Base-by-base conservation (phyloP, 2,797 vertebrate genomes). In the Gila robusta region DNA sequence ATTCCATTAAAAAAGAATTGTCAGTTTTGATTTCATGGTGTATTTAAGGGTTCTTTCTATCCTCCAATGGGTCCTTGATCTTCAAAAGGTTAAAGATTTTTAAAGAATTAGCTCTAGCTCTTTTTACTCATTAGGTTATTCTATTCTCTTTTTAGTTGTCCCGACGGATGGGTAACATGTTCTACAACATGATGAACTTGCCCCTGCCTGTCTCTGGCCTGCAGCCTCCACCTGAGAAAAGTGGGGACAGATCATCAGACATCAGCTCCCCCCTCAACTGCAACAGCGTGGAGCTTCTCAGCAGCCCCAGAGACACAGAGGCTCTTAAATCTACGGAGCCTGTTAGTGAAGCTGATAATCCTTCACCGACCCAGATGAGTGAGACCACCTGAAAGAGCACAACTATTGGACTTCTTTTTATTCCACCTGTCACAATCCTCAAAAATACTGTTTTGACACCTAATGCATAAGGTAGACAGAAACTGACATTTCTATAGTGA, bases 181-280 rank as follows among this genome's bases (percentile, higher is more conserved):
- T 98, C 88, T 97, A 96, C 91, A 96, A 96, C 91, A 96, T 97
- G 95, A 96, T 97, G 96, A 97, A 96, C 82, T 92, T 97, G 79
- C 95, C 96, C 1, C 90, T 97, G 79, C 4, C 94, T 69, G 37
- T 94, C 2, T 3, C 94, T 47, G 62, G 94, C 32, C 90, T 96
- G 84, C 94, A 97, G 84, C 86, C 94, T 49, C 86, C 94, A 7
- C 79, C 95, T 0, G 96, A 96, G 88, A 97, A 98, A 90, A 66
- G 95, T 0, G 93, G 93, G 0, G 95, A 97, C 54, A 96, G 95
- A 78, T 94, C 95, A 0, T 90, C 95, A 0, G 97, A 97, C 56
- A 91, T 95, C 0, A 87, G 94, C 62, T 97, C 96, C 17, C 97
- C 96, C 19, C 92, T 96, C 12, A 95, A 95, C 91, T 97, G 96